phyloP scores from a whole-genome alignment of 1,140 invertebrate species.

The Papilio machaon region DNA sequence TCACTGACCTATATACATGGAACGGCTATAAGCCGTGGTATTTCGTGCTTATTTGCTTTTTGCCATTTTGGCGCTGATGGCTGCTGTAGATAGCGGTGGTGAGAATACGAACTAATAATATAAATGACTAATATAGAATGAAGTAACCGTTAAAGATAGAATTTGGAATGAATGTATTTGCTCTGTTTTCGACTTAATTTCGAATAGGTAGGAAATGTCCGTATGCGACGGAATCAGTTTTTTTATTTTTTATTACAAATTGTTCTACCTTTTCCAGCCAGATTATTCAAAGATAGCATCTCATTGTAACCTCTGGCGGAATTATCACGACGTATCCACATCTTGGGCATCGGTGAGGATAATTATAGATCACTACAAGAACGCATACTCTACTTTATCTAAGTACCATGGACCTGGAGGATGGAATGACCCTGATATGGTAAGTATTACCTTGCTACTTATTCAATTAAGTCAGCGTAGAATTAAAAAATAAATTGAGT shows the following conservation, averaged over 20 bases:
- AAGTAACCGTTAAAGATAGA: no score
- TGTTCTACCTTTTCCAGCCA: constrained; percentile 80
- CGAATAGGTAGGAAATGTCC: no score
- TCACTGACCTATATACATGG: no score
- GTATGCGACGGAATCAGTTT: neutral
- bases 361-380: constrained; percentile 90
- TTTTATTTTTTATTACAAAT: neutral
- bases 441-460: constrained; percentile 60
- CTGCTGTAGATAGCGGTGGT: no score
- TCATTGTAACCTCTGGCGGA: constrained; percentile 94
- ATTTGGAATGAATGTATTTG: no score
- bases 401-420: constrained; percentile 90
- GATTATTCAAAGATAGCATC: constrained; percentile 80
- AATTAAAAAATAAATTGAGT: neutral
- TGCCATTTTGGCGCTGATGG: no score
- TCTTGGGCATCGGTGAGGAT: constrained; percentile 87
- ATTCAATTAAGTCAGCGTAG: neutral
- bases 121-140: no score
- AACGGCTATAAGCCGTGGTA: no score
- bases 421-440: constrained; percentile 98
- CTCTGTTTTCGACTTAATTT: no score
- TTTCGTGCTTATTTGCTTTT: no score
- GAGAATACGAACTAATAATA: no score
- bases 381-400: constrained; percentile 87
- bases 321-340: constrained; percentile 92